Conservation (phyloP, 2,113 vertebrate genomes). For the Oncorhynchus masou region DNA sequence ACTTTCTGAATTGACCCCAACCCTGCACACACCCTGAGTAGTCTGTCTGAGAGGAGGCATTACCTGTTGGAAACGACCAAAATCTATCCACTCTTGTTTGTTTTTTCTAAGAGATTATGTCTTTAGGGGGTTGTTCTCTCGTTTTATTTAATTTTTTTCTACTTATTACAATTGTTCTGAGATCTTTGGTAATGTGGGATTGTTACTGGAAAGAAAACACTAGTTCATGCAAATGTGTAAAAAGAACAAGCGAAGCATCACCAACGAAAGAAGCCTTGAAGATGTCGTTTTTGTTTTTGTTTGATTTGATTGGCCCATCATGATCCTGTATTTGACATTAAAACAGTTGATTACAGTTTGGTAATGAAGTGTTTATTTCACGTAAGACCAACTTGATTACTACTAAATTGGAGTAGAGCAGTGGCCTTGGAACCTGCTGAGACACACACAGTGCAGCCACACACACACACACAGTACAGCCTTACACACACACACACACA, state of each 20-base stretch:
- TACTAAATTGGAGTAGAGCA: neutral
- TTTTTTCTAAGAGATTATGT: slow-evolving; percentile 40
- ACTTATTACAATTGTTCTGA: slow-evolving; percentile 53
- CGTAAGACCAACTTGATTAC: neutral
- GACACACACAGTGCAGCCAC: too few relatives aligned
- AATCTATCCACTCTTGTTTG: slow-evolving; percentile 60
- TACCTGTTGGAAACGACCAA: slow-evolving; percentile 70
- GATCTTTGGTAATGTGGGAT: slow-evolving; percentile 76
- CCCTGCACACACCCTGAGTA: slow-evolving; percentile 31
- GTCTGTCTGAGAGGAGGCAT: slow-evolving; percentile 55
- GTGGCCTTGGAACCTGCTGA: neutral
- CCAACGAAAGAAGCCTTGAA: slow-evolving; percentile 78
- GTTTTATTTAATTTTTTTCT: slow-evolving; percentile 44
- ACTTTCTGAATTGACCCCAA: neutral
- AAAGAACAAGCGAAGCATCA: slow-evolving; percentile 70
- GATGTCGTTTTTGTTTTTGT: slow-evolving; percentile 76
- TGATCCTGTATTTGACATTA: slow-evolving; percentile 91
- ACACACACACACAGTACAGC: too few relatives aligned
- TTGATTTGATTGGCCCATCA: slow-evolving; percentile 85
- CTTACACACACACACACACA: too few relatives aligned
- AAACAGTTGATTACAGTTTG: slow-evolving; percentile 93
- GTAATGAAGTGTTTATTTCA: slow-evolving; percentile 67
- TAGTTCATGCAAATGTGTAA: slow-evolving; percentile 86
- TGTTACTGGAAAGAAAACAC: slow-evolving; percentile 85
- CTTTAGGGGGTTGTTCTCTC: slow-evolving; percentile 41